Conservation (phyloP, 2,113 vertebrate genomes). For the Herpetotheres cachinnans region DNA sequence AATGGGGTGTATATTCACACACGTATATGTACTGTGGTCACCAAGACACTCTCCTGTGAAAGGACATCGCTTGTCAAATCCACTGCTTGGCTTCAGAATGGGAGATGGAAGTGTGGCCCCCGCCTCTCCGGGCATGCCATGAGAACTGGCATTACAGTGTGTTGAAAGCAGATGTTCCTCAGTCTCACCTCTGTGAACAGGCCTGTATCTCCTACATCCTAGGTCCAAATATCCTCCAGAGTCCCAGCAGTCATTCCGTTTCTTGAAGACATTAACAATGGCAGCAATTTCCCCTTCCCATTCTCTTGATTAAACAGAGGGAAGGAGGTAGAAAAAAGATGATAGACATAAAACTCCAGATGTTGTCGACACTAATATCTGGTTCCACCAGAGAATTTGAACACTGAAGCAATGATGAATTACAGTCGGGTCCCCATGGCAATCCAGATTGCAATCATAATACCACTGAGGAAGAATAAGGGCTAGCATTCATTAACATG, state of each 20-base stretch:
- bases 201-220: background rate
- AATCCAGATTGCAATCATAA: slow-evolving; percentile 16
- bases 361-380: slow-evolving; percentile 51
- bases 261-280: background rate
- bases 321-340: slow-evolving; percentile 17
- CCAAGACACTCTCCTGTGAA: background rate
- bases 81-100: background rate
- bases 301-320: slow-evolving; percentile 31
- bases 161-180: background rate
- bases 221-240: background rate
- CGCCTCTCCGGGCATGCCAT: background rate
- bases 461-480: background rate
- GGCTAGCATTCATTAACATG: slow-evolving; percentile 25
- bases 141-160: background rate
- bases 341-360: slow-evolving; percentile 34
- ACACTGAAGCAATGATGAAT: slow-evolving; percentile 24
- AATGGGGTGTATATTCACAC: background rate
- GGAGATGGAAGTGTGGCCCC: background rate
- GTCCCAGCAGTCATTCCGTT: background rate
- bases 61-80: background rate
- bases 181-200: background rate
- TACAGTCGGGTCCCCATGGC: background rate
- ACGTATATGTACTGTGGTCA: background rate
- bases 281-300: slow-evolving; percentile 10
- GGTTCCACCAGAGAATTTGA: slow-evolving; percentile 19